These are phyloP conservation scores for Lathronympha strigana DNA, from an alignment of 2,888 invertebrate species.

Conservation along the genomic window DNA sequence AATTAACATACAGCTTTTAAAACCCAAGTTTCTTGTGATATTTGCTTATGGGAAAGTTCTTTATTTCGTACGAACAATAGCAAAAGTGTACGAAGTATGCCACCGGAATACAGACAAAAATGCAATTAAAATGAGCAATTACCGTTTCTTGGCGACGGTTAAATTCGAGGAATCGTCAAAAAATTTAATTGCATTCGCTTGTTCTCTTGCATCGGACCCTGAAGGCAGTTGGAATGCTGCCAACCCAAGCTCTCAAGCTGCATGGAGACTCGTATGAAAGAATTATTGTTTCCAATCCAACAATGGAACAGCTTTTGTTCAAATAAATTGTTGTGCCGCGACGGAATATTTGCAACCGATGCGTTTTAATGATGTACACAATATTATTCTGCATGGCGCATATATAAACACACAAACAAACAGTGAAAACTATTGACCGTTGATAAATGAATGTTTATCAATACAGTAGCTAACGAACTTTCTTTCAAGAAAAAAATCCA, in stretches of 20 bases:
- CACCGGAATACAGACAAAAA: constrained; percentile 36
- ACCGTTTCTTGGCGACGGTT: constrained; percentile 38
- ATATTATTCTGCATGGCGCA: constrained; percentile 6
- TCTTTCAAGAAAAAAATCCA: background rate
- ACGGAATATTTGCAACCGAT: constrained; percentile 37
- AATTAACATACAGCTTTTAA: constrained; percentile 18
- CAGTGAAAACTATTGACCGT: background rate
- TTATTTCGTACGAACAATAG: constrained; percentile 17
- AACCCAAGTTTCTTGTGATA: background rate
- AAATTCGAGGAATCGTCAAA: constrained; percentile 34
- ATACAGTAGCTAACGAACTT: background rate
- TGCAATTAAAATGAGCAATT: constrained; percentile 37
- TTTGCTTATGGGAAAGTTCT: constrained; percentile 22
- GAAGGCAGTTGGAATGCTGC: constrained; percentile 47
- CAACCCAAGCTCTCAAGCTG: constrained; percentile 46
- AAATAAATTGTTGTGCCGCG: constrained; percentile 48
- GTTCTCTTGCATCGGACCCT: constrained; percentile 42
- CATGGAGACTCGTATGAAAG: constrained; percentile 50
- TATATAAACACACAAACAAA: no score
- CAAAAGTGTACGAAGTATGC: constrained; percentile 23
- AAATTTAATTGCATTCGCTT: constrained; percentile 42
- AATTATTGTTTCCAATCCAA: constrained; percentile 53
- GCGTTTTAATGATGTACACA: constrained; percentile 20
- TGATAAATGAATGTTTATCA: background rate
- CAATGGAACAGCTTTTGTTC: constrained; percentile 56